Evolutionary conservation across 2,113 vertebrate species (phyloP).

Genomic region (Podarcis cretensis): DNA sequence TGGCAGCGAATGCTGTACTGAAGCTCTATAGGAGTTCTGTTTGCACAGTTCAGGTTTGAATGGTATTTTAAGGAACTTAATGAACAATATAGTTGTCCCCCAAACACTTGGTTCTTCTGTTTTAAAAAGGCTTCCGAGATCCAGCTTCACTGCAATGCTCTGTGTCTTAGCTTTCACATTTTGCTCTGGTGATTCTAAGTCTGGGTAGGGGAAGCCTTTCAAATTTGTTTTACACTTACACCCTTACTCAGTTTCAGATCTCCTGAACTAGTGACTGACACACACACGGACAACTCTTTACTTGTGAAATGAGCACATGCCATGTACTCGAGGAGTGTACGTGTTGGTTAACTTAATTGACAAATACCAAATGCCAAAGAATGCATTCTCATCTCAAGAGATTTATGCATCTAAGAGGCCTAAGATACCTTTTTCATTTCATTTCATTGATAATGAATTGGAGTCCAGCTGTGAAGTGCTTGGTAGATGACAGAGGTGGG

Average conservation of each 20-base stretch:
- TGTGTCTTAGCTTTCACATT: not conserved
- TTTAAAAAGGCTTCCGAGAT: not conserved
- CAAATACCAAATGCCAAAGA: not conserved
- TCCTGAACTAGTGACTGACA: not conserved
- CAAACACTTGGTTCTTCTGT: too few relatives aligned
- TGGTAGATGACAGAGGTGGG: not conserved
- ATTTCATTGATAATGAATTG: not conserved
- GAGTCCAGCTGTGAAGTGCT: not conserved
- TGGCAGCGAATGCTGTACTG: not conserved
- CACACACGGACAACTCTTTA: not conserved
- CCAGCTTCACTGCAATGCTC: not conserved
- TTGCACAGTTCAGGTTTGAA: not conserved
- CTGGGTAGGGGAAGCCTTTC: not conserved
- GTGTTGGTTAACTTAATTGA: not conserved
- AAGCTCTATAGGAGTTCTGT: not conserved
- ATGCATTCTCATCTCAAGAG: not conserved
- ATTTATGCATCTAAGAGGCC: not conserved
- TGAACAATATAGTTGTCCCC: not conserved
- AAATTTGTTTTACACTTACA: not conserved
- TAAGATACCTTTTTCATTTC: too few relatives aligned
- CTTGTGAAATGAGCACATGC: not conserved
- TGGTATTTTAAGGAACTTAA: not conserved
- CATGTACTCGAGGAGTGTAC: not conserved
- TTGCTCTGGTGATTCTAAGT: not conserved
- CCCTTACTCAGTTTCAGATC: not conserved